phyloP scores from a whole-genome alignment of 1,140 invertebrate genomes.

The Hypothenemus hampei region DNA sequence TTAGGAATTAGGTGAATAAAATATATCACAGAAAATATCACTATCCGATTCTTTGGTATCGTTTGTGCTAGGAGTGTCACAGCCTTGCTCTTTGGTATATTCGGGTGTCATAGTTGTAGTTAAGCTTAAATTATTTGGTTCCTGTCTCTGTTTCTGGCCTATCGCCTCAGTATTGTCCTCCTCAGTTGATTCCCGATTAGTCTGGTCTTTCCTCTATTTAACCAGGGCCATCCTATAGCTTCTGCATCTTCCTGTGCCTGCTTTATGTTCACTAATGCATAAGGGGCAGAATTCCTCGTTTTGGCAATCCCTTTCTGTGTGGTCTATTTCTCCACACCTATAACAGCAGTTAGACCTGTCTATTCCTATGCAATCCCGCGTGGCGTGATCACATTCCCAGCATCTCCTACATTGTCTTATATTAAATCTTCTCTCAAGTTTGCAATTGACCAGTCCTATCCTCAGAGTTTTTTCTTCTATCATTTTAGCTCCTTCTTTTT shows the following conservation, averaged over 20 bases:
- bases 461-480: neutral
- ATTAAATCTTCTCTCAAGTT: neutral
- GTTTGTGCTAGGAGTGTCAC: no score
- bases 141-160: no score
- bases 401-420: constrained; percentile 14
- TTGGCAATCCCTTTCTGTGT: constrained; percentile 7
- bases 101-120: no score
- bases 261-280: constrained; percentile 2
- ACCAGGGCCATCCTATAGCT: constrained; percentile 2
- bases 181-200: neutral
- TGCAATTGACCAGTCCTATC: constrained; percentile 11
- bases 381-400: constrained; percentile 4
- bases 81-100: no score
- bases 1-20: no score
- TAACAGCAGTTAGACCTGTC: constrained; percentile 16
- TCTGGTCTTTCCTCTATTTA: neutral
- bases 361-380: constrained; percentile 1
- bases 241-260: neutral
- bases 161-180: neutral
- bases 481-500: neutral
- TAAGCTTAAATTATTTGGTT: no score
- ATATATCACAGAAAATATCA: no score
- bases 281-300: constrained; percentile 6
- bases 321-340: constrained; percentile 13
- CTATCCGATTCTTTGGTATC: no score